These are phyloP conservation scores for Antitype chi DNA, from an alignment of 2,888 invertebrate genomes.

Conservation along the genomic window DNA sequence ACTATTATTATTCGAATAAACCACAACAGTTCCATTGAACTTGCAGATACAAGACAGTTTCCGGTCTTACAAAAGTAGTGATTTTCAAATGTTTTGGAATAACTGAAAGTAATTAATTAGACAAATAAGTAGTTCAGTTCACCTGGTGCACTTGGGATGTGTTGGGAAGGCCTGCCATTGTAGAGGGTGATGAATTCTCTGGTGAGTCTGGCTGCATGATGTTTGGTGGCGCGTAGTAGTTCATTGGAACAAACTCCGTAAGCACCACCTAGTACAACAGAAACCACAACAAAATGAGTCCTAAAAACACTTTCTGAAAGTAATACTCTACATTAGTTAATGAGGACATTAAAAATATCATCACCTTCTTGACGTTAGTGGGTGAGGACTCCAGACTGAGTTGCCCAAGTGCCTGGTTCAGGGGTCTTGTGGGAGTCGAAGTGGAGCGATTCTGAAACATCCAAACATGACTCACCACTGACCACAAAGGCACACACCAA, in stretches of 20 bases:
- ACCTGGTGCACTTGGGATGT: conserved; percentile 87
- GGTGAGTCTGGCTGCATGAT: conserved; percentile 81
- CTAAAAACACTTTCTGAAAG: background rate
- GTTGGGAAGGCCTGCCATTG: conserved; percentile 71
- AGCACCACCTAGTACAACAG: conserved; percentile 75
- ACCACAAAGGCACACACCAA: conserved; percentile 21
- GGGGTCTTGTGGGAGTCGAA: conserved; percentile 78
- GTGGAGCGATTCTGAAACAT: conserved; percentile 82
- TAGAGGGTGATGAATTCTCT: conserved; percentile 78
- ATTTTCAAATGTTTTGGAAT: conserved; percentile 11
- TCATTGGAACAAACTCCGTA: conserved; percentile 84
- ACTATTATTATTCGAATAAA: conserved; percentile 11
- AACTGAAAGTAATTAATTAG: background rate
- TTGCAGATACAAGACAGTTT: background rate
- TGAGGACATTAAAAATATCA: conserved; percentile 2
- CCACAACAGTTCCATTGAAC: background rate
- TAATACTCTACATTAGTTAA: background rate
- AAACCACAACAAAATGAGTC: conserved; percentile 25
- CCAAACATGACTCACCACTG: conserved; percentile 27
- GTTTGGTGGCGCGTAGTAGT: conserved; percentile 77
- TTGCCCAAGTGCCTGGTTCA: conserved; percentile 80
- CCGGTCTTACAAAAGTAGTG: background rate
- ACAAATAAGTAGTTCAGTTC: conserved; percentile 22
- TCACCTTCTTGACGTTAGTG: conserved; percentile 80
- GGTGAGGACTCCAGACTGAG: conserved; percentile 83